Conservation (phyloP, 2,797 vertebrate species). For the Acipenser ruthenus region DNA sequence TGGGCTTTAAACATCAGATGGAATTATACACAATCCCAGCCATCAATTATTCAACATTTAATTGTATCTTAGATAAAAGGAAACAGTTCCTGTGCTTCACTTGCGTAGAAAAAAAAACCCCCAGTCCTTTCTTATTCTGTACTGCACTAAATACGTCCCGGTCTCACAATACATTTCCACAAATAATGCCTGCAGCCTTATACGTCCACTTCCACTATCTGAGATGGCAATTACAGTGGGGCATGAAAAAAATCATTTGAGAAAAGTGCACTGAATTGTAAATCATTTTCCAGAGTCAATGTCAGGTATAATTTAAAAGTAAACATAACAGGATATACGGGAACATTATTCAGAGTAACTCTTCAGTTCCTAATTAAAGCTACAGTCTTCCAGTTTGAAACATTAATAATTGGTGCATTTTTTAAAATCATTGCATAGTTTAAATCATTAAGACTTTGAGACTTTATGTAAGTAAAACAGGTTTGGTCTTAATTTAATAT, state of each 20-base stretch:
- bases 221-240: background rate
- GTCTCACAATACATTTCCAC: background rate
- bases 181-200: background rate
- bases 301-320: background rate
- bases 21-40: conserved; percentile 4
- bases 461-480: too few relatives aligned
- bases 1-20: too few relatives aligned
- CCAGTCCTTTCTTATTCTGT: background rate
- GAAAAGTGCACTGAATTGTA: background rate
- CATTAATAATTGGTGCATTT: too few relatives aligned
- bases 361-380: background rate
- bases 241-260: background rate
- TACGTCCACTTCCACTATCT: background rate
- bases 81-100: background rate
- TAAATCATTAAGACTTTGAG: too few relatives aligned
- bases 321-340: background rate
- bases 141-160: background rate
- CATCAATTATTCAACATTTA: background rate
- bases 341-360: background rate
- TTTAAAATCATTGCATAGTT: too few relatives aligned
- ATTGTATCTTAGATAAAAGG: background rate
- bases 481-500: too few relatives aligned
- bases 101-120: background rate
- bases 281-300: background rate
- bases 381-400: too few relatives aligned